Base-by-base conservation (phyloP, 2,113 vertebrate genomes). In the Engystomops pustulosus region DNA sequence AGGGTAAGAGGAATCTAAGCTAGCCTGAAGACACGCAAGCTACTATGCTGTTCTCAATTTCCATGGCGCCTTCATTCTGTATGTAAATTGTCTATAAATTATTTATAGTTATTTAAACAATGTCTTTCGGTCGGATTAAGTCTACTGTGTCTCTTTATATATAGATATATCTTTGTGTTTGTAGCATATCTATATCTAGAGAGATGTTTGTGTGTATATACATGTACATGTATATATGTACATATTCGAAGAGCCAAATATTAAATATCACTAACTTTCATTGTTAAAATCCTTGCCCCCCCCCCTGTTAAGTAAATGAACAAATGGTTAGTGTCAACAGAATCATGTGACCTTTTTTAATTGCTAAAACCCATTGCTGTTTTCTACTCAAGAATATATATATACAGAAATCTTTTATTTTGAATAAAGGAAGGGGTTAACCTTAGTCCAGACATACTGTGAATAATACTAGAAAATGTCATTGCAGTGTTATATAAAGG, bases 31-130 rank as follows among this genome's bases (percentile, higher is more conserved):
- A 90, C 85, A 85, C 80, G 58, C 88, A 75, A 87, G 83, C 86
- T 89, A 86, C 88, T 88, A 90, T 88, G 86, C 89, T 90, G 88
- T 91, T 90, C 87, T 91, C 90, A 89, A 84, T 89, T 91, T 91
- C 88, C 85, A 79, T 88, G 86, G 86, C 89, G 85, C 89, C 85
- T 91, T 89, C 88, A 81, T 91, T 90, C 89, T 36, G 65, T 81
- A 58, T 90, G 87, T 89, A 88, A 86, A 84, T 90, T 89, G 89
- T 90, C 90, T 90, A 89, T 90, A 89, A 90, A 86, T 94, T 95
- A 94, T 94, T 95, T 95, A 94, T 95, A 89, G 90, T 91, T 94
- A 93, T 94, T 94, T 94, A 94, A 94, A 88, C 80, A 75, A 82
- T 85, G 87, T 93, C 90, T 93, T 89, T 89, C 87, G 88, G 81